Evolutionary conservation across 2,888 invertebrate genomes (phyloP).

Genomic region (Thelaira solivaga): DNA sequence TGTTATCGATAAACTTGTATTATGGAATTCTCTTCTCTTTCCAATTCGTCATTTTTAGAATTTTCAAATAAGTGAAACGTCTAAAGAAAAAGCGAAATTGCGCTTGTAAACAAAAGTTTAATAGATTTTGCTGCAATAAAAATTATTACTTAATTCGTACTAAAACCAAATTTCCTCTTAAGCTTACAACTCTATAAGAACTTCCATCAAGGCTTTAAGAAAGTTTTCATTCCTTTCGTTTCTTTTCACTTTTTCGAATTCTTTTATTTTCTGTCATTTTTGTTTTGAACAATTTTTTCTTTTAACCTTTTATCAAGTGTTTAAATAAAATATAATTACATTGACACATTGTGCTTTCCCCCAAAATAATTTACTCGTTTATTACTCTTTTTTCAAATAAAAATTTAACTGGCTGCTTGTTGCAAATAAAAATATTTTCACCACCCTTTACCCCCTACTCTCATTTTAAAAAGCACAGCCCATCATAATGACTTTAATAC

Average conservation of each 20-base stretch:
- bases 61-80: no score
- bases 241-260: neutral
- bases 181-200: no score
- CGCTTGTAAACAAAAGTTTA: no score
- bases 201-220: no score
- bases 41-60: no score
- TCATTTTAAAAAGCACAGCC: slow-evolving; percentile 14
- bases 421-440: neutral
- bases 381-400: neutral
- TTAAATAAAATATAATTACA: neutral
- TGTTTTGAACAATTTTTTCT: neutral
- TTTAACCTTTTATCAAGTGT: neutral
- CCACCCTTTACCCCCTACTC: neutral
- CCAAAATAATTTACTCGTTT: no score
- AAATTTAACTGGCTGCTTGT: neutral
- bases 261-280: neutral
- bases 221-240: neutral
- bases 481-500: slow-evolving; percentile 55
- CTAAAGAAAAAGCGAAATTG: no score
- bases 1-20: no score
- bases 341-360: neutral
- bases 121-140: no score
- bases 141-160: no score
- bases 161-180: no score
- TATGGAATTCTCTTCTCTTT: no score